A percentile compares a stretch with the other conserved stretches of the same genome.
These are phyloP conservation scores for Callocephalon fimbriatum DNA, from an alignment of 2,113 vertebrate species.

Conservation along the genomic window DNA sequence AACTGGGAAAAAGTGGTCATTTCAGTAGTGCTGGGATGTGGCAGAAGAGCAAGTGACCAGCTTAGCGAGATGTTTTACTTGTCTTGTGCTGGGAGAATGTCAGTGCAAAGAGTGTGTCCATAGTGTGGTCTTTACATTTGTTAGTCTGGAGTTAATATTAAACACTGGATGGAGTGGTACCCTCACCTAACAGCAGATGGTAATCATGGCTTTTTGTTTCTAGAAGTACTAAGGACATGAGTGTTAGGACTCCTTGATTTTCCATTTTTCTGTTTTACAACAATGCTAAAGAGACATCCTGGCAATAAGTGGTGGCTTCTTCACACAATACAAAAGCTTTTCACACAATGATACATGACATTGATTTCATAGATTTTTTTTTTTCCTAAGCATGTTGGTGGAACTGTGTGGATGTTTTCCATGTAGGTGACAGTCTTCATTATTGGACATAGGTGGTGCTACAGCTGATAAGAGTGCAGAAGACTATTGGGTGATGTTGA, in stretches of 20 bases:
- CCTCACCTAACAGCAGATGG: neutral
- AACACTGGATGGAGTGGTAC: neutral
- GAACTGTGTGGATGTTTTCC: neutral
- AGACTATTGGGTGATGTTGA: neutral
- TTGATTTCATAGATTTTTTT: neutral
- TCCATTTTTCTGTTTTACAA: neutral
- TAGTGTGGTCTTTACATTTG: neutral
- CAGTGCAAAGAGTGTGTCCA: accelerated
- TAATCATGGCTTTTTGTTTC: neutral
- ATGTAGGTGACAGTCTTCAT: neutral
- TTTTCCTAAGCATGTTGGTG: neutral
- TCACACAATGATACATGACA: accelerated
- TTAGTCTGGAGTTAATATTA: neutral
- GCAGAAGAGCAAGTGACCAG: neutral
- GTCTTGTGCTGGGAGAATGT: neutral
- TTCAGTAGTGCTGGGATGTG: neutral
- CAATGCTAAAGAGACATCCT: neutral
- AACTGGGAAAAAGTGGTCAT: accelerated
- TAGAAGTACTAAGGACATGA: neutral
- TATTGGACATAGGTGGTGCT: neutral
- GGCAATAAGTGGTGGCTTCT: neutral
- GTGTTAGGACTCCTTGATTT: neutral
- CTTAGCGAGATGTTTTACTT: neutral
- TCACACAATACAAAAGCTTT: neutral
- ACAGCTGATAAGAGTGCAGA: neutral